A percentile compares a stretch with the other conserved stretches of the same genome.
phyloP scores from a whole-genome alignment of 2,113 vertebrate genomes.

The Poeciliopsis turrubarensis region DNA sequence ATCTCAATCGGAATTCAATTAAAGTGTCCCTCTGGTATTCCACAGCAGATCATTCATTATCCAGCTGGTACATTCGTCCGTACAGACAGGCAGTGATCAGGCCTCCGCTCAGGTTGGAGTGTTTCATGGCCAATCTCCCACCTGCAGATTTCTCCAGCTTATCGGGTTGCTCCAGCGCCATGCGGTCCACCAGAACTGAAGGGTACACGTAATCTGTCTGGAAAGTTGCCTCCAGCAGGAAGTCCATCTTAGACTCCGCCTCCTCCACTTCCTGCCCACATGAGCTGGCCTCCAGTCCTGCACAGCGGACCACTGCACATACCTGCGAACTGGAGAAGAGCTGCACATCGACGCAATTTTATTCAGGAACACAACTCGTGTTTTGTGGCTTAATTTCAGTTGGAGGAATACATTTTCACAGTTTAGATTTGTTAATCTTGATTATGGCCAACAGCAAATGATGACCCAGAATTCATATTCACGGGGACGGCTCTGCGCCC shows the following conservation, averaged over 20 bases:
- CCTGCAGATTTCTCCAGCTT: conserved; percentile 73
- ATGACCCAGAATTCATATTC: no score
- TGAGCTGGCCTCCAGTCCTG: conserved; percentile 73
- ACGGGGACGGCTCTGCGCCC: no score
- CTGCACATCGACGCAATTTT: no score
- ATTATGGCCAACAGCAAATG: not conserved
- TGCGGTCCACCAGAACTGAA: conserved; percentile 81
- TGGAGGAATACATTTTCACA: no score
- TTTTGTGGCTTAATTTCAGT: no score
- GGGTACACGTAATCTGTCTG: conserved; percentile 85
- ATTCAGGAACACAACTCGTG: no score
- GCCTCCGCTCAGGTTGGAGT: conserved; percentile 79
- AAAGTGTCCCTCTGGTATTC: not conserved
- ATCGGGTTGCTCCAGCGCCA: conserved; percentile 84
- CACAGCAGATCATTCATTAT: conserved; percentile 48
- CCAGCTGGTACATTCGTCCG: conserved; percentile 87
- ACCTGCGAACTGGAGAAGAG: conserved; percentile 75
- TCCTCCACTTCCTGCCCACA: conserved; percentile 86
- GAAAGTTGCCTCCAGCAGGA: conserved; percentile 86
- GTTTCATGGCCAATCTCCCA: conserved; percentile 80
- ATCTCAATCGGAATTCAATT: not conserved
- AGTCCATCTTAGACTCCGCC: conserved; percentile 82
- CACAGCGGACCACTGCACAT: conserved; percentile 90
- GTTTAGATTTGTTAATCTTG: no score
- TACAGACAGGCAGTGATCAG: conserved; percentile 89